Percentiles rank a stretch among this genome's conserved stretches.
These are phyloP conservation scores for Drosophila rubida DNA, from an alignment of 2,888 invertebrate species.

Conservation along the genomic window DNA sequence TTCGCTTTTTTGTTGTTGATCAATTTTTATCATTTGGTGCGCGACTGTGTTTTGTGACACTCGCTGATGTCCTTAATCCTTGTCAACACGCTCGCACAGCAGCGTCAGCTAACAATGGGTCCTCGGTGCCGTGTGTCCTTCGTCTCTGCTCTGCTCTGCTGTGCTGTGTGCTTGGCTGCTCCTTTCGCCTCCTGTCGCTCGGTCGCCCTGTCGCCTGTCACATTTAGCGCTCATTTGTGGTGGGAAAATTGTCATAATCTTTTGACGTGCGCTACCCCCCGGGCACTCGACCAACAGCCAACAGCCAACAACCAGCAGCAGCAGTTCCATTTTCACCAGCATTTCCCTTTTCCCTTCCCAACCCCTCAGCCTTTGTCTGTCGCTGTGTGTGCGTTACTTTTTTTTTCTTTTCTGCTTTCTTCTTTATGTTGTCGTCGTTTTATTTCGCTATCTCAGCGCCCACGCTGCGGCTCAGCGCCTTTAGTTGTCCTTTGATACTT, in stretches of 20 bases:
- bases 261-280: slow-evolving; percentile 76
- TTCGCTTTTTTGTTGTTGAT: slow-evolving; percentile 30
- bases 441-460: slow-evolving; percentile 42
- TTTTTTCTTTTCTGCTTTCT: slow-evolving; percentile 22
- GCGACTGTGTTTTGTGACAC: slow-evolving; percentile 46
- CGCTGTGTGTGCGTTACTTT: too few relatives aligned
- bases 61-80: slow-evolving; percentile 70
- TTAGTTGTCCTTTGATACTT: slow-evolving; percentile 73
- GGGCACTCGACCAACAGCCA: slow-evolving; percentile 2
- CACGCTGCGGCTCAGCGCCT: slow-evolving; percentile 42
- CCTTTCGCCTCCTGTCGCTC: slow-evolving; percentile 67
- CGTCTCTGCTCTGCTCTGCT: not conserved
- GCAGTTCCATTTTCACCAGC: slow-evolving; percentile 22
- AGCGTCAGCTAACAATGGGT: slow-evolving; percentile 68
- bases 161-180: slow-evolving; percentile 46
- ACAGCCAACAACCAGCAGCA: slow-evolving; percentile 3
- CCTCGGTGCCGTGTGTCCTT: slow-evolving; percentile 15
- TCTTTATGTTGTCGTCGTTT: slow-evolving; percentile 12
- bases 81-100: slow-evolving; percentile 73
- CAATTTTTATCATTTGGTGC: slow-evolving; percentile 55
- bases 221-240: slow-evolving; percentile 80
- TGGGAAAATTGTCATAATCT: slow-evolving; percentile 84
- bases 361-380: slow-evolving; percentile 33
- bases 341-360: slow-evolving; percentile 14
- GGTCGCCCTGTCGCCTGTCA: slow-evolving; percentile 67